These are phyloP conservation scores for Stigmatopora nigra DNA, from an alignment of 2,113 vertebrate species.

Conservation along the genomic window DNA sequence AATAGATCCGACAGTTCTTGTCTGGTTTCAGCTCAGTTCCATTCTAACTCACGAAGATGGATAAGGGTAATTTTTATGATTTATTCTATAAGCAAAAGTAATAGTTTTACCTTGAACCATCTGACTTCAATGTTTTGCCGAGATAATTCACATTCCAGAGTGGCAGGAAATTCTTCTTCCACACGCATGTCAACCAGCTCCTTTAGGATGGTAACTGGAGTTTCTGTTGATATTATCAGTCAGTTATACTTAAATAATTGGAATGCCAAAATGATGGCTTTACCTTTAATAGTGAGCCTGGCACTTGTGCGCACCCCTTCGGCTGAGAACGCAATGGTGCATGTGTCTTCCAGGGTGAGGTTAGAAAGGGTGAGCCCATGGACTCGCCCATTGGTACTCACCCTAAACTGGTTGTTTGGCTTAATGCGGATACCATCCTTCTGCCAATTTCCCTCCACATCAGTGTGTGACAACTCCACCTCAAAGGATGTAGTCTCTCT, in stretches of 20 bases:
- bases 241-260: not conserved
- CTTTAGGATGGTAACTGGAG: constrained; percentile 78
- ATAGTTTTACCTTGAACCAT: constrained; percentile 82
- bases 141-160: constrained; percentile 86
- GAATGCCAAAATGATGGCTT: not conserved
- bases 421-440: constrained; percentile 82
- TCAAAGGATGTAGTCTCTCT: constrained; percentile 82
- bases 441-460: constrained; percentile 81
- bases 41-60: constrained; percentile 49
- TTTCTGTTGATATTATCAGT: constrained; percentile 64
- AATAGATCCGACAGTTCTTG: constrained; percentile 75
- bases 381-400: constrained; percentile 67
- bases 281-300: constrained; percentile 76
- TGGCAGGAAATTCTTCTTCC: constrained; percentile 72
- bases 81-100: not conserved
- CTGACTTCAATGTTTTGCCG: constrained; percentile 75
- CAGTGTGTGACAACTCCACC: constrained; percentile 82
- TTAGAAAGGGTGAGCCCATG: constrained; percentile 79
- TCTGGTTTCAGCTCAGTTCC: constrained; percentile 67
- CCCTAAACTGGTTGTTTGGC: constrained; percentile 68
- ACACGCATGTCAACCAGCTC: constrained; percentile 71
- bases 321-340: constrained; percentile 78
- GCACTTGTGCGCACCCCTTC: constrained; percentile 77
- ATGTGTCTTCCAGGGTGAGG: constrained; percentile 78
- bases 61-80: not conserved